Percentiles rank a stretch among this genome's conserved stretches.
Conservation (phyloP, 2,113 vertebrate genomes). For the Boleophthalmus pectinirostris region DNA sequence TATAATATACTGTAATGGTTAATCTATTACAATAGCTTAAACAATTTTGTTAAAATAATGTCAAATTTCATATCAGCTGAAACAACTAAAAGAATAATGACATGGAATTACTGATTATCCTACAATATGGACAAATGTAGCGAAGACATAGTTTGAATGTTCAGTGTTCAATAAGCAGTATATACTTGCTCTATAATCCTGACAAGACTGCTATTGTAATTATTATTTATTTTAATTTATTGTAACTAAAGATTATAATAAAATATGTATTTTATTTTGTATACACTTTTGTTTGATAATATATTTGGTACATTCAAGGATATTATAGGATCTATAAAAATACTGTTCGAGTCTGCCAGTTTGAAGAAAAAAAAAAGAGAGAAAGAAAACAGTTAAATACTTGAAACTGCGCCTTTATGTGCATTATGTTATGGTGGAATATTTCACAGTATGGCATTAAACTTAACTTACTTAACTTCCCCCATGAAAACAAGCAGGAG, state of each 20-base stretch:
- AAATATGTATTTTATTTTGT: not conserved
- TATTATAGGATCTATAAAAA: not conserved
- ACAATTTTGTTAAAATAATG: slow-evolving; percentile 19
- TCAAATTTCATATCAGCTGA: not conserved
- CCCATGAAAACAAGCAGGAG: too few relatives aligned
- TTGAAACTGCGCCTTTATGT: not conserved
- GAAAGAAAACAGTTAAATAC: not conserved
- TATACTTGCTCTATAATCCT: not conserved
- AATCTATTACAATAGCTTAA: slow-evolving; percentile 16
- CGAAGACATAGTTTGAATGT: not conserved
- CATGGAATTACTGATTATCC: not conserved
- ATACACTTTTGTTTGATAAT: not conserved
- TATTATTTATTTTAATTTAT: not conserved
- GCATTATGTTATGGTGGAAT: too few relatives aligned
- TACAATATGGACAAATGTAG: not conserved
- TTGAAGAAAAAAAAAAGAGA: not conserved
- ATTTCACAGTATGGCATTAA: too few relatives aligned
- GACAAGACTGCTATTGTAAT: not conserved
- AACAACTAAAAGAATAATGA: not conserved
- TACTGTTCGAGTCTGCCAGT: not conserved
- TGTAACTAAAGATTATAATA: not conserved
- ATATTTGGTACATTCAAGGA: not conserved
- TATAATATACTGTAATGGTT: slow-evolving; percentile 23
- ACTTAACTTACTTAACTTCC: too few relatives aligned
- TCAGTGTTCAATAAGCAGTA: not conserved